Evolutionary conservation across 2,113 vertebrate species (phyloP), one percentile per base, ranked within the genome.

Genomic region (Mesoclemmys tuberculata): DNA sequence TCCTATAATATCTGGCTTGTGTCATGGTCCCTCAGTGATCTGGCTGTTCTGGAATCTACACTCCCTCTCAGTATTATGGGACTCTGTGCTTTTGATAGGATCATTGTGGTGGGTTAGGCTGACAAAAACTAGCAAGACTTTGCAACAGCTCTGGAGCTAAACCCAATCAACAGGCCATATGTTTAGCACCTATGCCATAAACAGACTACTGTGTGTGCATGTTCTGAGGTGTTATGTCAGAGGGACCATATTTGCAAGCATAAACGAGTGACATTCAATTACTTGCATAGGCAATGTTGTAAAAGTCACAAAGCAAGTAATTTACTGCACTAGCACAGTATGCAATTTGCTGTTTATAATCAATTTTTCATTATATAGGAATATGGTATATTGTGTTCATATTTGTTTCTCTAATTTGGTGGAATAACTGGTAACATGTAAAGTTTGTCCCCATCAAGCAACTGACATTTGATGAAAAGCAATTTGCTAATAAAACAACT

Each of bases 241-340:
- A 94, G 97, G 94, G 98, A 98, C 93, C 97, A 96, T 97, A 97
- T 98, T 97, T 98, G 97, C 97, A 98, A 98, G 97, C 96, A 96
- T 96, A 97, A 98, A 98, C 79, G 93, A 94, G 97, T 98, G 98
- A 97, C 97, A 98, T 98, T 98, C 98, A 98, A 98, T 98, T 98
- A 98, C 91, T 96, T 98, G 98, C 96, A 94, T 96, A 98, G 95
- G 96, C 94, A 96, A 68, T 97, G 96, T 94, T 98, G 97, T 98
- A 97, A 98, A 98, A 98, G 85, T 97, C 97, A 98, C 97, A 91
- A 96, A 98, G 97, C 97, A 98, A 98, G 97, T 97, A 97, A 98
- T 98, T 98, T 97, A 95, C 94, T 97, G 95, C 94, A 85, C 90
- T 93, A 93, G 91, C 95, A 89, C 97, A 95, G 90, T 96, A 85